Evolutionary conservation across 2,113 vertebrate genomes (phyloP).

Genomic region (Menidia beryllina): DNA sequence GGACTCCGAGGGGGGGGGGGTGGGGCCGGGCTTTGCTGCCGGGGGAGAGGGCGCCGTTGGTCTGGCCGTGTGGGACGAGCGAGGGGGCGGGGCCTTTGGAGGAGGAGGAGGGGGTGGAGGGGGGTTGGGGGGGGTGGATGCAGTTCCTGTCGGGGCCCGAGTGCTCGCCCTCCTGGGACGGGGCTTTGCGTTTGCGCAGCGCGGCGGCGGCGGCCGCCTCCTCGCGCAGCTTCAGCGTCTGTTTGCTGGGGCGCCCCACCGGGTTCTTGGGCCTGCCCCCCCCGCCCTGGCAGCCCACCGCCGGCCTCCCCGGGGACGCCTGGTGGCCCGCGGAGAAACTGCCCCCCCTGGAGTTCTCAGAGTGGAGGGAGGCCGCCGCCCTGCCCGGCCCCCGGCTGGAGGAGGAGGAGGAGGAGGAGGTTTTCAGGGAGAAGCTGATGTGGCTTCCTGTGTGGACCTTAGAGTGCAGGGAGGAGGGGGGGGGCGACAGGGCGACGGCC

Average conservation of each 20-base stretch:
- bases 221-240: slow-evolving; percentile 82
- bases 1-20: slow-evolving; percentile 59
- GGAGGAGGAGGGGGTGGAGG: slow-evolving; percentile 40
- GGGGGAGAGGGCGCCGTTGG: slow-evolving; percentile 85
- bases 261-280: slow-evolving; percentile 85
- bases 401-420: slow-evolving; percentile 61
- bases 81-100: slow-evolving; percentile 73
- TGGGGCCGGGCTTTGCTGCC: slow-evolving; percentile 76
- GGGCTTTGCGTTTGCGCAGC: slow-evolving; percentile 86
- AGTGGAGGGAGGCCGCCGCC: slow-evolving; percentile 41
- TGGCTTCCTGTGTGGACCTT: slow-evolving; percentile 80
- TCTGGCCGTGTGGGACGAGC: slow-evolving; percentile 75
- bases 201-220: slow-evolving; percentile 72
- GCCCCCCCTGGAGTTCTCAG: slow-evolving; percentile 75
- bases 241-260: slow-evolving; percentile 85
- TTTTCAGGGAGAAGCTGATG: slow-evolving; percentile 71
- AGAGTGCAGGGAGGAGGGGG: slow-evolving; percentile 74
- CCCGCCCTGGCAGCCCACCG: too few relatives aligned
- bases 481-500: slow-evolving; percentile 47
- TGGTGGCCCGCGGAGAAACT: slow-evolving; percentile 56
- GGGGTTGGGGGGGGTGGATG: slow-evolving; percentile 79
- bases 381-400: slow-evolving; percentile 69
- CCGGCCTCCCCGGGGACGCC: slow-evolving; percentile 79
- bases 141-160: slow-evolving; percentile 89
- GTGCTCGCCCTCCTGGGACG: slow-evolving; percentile 76